Evolutionary conservation across 2,888 invertebrate genomes (phyloP), one percentile per base, ranked within the genome.

Genomic region (Muscina levida): DNA sequence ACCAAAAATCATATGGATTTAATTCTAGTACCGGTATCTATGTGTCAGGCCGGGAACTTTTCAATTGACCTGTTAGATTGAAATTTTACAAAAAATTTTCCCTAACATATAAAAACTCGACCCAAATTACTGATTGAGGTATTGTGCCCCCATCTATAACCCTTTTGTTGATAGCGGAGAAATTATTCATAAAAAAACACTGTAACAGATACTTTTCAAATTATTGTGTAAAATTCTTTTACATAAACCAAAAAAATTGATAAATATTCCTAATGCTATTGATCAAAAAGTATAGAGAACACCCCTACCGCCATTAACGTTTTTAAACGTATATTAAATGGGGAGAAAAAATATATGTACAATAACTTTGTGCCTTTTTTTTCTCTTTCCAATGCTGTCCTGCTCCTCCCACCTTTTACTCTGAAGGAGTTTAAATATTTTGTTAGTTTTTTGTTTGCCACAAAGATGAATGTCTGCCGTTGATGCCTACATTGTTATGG

Each of bases 401-500:
- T 72, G n/a, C n/a, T n/a, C n/a, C n/a, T n/a, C n/a, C n/a, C n/a
- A n/a, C n/a, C n/a, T n/a, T n/a, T 68, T 1, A 11, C 1, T 37
- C 39, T 39, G 37, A 59, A 31, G 37, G 59, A 59, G 59, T 59
- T 59, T 15, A 17, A 1, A 37, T 6, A 59, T 26, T 39, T 53
- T 62, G 26, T 48, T 17, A 48, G 26, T 31, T 53, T 59, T 31
- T 57, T 19, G n/a, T 31, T 44, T 22, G 46, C 10, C n/a, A 22
- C n/a, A 26, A 75, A 76, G 70, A 72, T 48, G 72, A 62, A 76
- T 79, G 68, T 51, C 79, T 79, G 79, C 46, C 68, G 53, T 72
- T 79, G 79, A 79, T 79, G 76, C 79, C 76, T 76, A 76, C 46
- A 79, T 77, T 80, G 77, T 74, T 77, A 42, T 59, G 67, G 53